Base-by-base conservation (phyloP, 2,888 invertebrate species). In the Folsomia candida region DNA sequence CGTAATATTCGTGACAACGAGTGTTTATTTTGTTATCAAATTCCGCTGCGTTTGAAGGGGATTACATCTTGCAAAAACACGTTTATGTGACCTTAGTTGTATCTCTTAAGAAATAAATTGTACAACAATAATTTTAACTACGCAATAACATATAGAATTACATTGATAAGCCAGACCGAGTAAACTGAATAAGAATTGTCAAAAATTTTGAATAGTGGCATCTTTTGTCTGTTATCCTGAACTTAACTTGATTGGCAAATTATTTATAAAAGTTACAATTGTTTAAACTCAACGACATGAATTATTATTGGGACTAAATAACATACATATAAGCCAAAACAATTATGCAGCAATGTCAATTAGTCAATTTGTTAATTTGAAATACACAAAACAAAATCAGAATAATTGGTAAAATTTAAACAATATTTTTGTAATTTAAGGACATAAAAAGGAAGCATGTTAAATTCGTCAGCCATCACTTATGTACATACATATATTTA, bases 21-120 rank as follows among this genome's bases (percentile, higher is more conserved):
- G 37, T 37, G 37, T 37, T 71, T 72, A 69, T 72, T 61, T 69
- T 74, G 71, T 74, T 77, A 77, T 72, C 73, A 75, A 77, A 71
- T 77, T 59, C 75, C 77, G 62, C 69, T 75, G 66, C 70, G 70
- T 29, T 75, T 77, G 71, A 77, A 72, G 73, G 73, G 77, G 66
- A 60, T 72, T 65, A 68, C 68, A n/a, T n/a, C 14, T 73, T 77
- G 74, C 70, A 75, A 76, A 76, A 74, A 70, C 70, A 76, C 37
- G 37, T 37, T 37, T 14, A 37, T 9, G 14, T 37, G 37, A 37
- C 37, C 14, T 9, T 37, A 37, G 14, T 37, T n/a, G n/a, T n/a
- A n/a, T n/a, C n/a, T n/a, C n/a, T n/a, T n/a, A n/a, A n/a, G n/a
- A n/a, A n/a, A n/a, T n/a, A n/a, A n/a, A n/a, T n/a, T n/a, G n/a